phyloP scores from a whole-genome alignment of 2,113 vertebrate species.

The Scophthalmus maximus region DNA sequence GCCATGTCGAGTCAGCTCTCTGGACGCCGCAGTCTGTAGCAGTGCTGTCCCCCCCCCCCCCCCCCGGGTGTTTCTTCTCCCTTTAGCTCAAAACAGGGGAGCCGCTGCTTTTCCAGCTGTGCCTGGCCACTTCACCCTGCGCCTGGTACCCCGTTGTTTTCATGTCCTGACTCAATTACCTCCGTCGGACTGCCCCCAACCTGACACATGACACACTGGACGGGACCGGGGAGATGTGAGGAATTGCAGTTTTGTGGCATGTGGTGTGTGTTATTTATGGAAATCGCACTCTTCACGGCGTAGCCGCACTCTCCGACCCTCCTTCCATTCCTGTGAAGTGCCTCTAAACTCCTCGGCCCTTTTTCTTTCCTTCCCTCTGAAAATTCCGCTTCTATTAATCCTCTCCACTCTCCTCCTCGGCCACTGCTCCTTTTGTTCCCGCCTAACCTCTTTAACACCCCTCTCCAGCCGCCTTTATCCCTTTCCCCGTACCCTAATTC shows the following conservation, averaged over 20 bases:
- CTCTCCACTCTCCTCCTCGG: conserved; percentile 36
- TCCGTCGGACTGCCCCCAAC: conserved; percentile 37
- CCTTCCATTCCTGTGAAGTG: conserved; percentile 24
- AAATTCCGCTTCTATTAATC: conserved; percentile 53
- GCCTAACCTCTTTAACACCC: conserved; percentile 48
- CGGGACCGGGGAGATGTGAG: conserved; percentile 31
- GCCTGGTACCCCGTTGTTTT: conserved; percentile 59
- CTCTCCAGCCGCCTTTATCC: conserved; percentile 25
- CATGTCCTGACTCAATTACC: conserved; percentile 69
- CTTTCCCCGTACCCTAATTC: conserved; percentile 26
- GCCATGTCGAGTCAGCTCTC: conserved; percentile 49
- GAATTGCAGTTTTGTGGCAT: conserved; percentile 48
- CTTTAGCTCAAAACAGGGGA: conserved; percentile 42
- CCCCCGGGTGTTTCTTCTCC: conserved; percentile 52
- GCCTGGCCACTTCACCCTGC: conserved; percentile 48
- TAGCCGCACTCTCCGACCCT: conserved; percentile 11
- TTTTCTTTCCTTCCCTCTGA: conserved; percentile 37
- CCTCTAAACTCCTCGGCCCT: conserved; percentile 20
- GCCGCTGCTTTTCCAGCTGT: conserved; percentile 87
- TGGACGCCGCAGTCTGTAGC: conserved; percentile 40
- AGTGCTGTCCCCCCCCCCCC: not conserved
- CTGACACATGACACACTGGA: conserved; percentile 48
- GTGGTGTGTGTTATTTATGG: conserved; percentile 67
- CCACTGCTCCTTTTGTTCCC: conserved; percentile 58
- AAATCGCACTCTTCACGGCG: conserved; percentile 40